A percentile compares a stretch with the other conserved stretches of the same genome.
phyloP scores from a whole-genome alignment of 1,140 invertebrate genomes.

The Macrotrachela quadricornifera region DNA sequence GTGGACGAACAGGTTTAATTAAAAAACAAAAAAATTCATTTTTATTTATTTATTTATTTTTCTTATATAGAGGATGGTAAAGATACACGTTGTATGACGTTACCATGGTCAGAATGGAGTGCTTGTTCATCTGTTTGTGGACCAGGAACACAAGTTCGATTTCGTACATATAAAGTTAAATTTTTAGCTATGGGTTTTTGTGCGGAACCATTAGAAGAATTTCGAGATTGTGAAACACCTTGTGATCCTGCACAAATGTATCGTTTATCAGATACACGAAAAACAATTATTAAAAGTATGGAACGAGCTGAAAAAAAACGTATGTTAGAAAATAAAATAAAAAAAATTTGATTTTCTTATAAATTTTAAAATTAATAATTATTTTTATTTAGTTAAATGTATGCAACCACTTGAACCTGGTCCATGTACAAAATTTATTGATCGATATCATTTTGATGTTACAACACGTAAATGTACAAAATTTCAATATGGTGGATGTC shows the following conservation, averaged over 20 bases:
- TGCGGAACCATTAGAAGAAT: not conserved
- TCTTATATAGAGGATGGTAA: not conserved
- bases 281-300: not conserved
- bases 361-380: not conserved
- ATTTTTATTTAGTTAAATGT: not conserved
- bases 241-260: not conserved
- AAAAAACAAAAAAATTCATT: not conserved
- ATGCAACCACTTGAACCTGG: slow-evolving; percentile 9
- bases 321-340: slow-evolving; percentile 1
- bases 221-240: slow-evolving; percentile 2
- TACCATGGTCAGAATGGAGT: not conserved
- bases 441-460: slow-evolving; percentile 9
- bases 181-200: not conserved
- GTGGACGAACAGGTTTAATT: not conserved
- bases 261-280: not conserved
- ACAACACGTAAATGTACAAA: slow-evolving; percentile 17
- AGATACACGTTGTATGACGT: not conserved
- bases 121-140: not conserved
- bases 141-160: not conserved
- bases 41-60: not conserved
- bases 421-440: slow-evolving; percentile 6
- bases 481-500: slow-evolving; percentile 31
- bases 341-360: not conserved
- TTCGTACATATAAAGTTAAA: not conserved
- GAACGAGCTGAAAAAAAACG: slow-evolving; percentile 1